phyloP scores from a whole-genome alignment of 2,888 invertebrate genomes.

The Leptura quadrifasciata region DNA sequence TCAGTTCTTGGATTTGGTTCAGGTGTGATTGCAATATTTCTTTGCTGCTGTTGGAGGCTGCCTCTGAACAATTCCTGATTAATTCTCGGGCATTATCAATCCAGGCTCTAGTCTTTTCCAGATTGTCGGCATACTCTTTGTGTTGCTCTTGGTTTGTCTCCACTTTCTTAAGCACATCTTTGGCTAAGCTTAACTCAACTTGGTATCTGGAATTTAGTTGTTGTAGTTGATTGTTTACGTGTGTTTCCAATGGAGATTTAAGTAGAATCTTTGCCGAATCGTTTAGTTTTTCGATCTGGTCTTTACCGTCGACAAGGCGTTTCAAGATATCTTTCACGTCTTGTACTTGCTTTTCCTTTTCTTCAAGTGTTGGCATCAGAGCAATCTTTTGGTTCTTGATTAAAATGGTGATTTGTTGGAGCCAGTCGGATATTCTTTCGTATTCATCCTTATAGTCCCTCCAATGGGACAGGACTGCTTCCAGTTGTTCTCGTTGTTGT shows the following conservation, averaged over 20 bases:
- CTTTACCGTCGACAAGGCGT: conserved; percentile 85
- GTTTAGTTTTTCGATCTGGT: conserved; percentile 89
- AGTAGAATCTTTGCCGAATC: conserved; percentile 85
- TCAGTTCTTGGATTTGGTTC: conserved; percentile 86
- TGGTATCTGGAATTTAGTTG: conserved; percentile 92
- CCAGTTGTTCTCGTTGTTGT: conserved; percentile 89
- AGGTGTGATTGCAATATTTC: conserved; percentile 89
- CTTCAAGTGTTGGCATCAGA: conserved; percentile 84
- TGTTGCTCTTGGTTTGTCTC: conserved; percentile 93
- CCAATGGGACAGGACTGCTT: conserved; percentile 89
- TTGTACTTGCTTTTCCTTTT: conserved; percentile 89
- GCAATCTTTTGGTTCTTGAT: conserved; percentile 93
- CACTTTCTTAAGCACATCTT: conserved; percentile 93
- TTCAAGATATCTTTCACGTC: conserved; percentile 87
- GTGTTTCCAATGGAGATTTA: conserved; percentile 89
- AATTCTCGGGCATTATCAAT: conserved; percentile 90
- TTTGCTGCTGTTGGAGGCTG: conserved; percentile 85
- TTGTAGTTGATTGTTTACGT: conserved; percentile 90
- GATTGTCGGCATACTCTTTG: conserved; percentile 85
- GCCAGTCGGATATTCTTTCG: conserved; percentile 92
- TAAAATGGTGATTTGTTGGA: conserved; percentile 93
- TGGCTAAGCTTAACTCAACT: conserved; percentile 90
- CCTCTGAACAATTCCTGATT: conserved; percentile 87
- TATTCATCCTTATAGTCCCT: conserved; percentile 95
- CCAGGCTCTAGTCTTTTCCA: conserved; percentile 87